phyloP scores from a whole-genome alignment of 2,113 vertebrate species.

The Pelecanoides urinatrix region DNA sequence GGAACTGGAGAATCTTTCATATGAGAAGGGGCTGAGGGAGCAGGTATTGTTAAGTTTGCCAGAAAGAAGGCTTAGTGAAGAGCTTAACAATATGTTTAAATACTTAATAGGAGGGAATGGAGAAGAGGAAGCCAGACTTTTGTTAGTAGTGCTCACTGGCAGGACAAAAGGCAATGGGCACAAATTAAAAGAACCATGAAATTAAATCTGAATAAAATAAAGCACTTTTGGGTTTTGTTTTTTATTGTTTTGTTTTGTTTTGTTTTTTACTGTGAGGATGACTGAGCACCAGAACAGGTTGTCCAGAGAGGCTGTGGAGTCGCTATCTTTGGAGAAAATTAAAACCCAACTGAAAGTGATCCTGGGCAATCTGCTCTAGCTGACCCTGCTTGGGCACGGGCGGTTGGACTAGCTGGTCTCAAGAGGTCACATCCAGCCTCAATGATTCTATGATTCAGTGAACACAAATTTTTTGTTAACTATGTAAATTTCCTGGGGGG shows the following conservation, averaged over 20 bases:
- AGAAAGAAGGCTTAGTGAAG: neutral
- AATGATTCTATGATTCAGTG: neutral
- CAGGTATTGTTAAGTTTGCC: neutral
- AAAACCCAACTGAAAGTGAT: neutral
- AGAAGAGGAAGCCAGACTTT: too few species aligned
- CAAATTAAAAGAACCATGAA: neutral
- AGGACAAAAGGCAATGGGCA: neutral
- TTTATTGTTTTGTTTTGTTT: neutral
- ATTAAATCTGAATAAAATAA: neutral
- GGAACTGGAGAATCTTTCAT: neutral
- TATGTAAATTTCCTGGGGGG: neutral
- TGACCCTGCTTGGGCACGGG: neutral
- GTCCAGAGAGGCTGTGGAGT: neutral
- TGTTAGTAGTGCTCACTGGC: neutral
- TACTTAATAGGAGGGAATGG: neutral
- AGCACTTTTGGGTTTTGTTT: too few species aligned
- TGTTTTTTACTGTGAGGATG: neutral
- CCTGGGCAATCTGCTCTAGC: neutral
- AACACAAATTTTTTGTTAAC: neutral
- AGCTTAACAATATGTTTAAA: neutral
- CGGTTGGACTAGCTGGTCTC: neutral
- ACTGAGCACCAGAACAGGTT: neutral
- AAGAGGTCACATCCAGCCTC: neutral
- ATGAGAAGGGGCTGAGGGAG: neutral
- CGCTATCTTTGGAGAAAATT: neutral